Evolutionary conservation across 2,888 invertebrate species (phyloP), one percentile per base, ranked within the genome.

Genomic region (Plagodis pulveraria): DNA sequence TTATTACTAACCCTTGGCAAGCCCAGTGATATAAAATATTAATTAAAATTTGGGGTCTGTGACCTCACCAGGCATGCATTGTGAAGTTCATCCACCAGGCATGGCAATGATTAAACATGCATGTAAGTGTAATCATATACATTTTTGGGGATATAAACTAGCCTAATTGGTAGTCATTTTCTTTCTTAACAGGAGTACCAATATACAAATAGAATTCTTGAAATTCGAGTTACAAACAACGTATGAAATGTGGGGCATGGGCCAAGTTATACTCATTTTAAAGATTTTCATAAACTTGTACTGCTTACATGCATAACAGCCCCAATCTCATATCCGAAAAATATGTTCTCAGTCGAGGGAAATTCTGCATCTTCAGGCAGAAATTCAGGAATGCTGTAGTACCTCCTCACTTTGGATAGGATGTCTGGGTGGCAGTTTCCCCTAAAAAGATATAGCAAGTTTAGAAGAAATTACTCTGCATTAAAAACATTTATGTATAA

Each of bases 251-350:
- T 22, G 22, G 4, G 1, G 22, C 22, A 22, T 22, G 22, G n/a
- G 22, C 22, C 1, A 22, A 22, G 22, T 22, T 22, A 22, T 22
- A 22, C 1, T 22, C 4, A 22, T 22, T 22, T 22, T 22, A 4
- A 22, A 22, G 22, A 46, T 62, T 56, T 52, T 55, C 35, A 58
- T 41, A 41, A 46, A 9, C 9, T 38, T 38, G 7, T 38, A 6
- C 5, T 6, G 60, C 94, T 94, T 93, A 97, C 97, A 93, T 98
- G 98, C 96, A 98, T 96, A 59, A 96, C 96, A 58, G 98, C 98
- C 58, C 98, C 98, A 76, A 96, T 96, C 74, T 98, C 97, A 76
- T 96, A 97, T 45, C 98, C 98, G 94, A 98, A 95, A 84, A 98
- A 97, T 69, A 98, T 96, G 93, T 98, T 98, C 88, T 98, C 98